These are phyloP conservation scores for Brevipalpus yothersi DNA, from an alignment of 1,140 invertebrate species.

Conservation along the genomic window DNA sequence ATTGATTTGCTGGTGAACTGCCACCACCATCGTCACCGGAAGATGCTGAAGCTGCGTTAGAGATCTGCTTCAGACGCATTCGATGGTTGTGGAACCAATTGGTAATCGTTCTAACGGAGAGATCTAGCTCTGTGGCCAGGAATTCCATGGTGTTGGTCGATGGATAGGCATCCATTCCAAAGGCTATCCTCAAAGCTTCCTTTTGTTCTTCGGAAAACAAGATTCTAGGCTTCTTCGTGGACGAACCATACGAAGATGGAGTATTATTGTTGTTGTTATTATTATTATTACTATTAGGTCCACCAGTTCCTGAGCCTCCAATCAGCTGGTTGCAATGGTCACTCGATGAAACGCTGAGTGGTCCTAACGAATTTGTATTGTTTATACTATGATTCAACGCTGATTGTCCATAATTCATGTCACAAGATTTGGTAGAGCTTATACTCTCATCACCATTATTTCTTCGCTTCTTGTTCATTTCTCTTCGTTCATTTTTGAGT, in stretches of 20 bases:
- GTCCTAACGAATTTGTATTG: not conserved
- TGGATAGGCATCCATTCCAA: conserved; percentile 83
- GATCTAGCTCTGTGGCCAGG: conserved; percentile 58
- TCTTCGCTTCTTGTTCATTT: conserved; percentile 19
- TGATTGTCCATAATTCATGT: not conserved
- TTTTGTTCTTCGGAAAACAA: conserved; percentile 96
- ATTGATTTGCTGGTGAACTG: conserved; percentile 15
- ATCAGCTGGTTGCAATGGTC: too few species aligned
- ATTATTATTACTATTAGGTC: not conserved
- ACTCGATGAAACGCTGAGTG: not conserved
- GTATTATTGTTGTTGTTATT: not conserved
- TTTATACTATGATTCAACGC: not conserved
- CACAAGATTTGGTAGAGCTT: not conserved
- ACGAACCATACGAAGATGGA: not conserved
- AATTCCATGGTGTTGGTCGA: conserved; percentile 85
- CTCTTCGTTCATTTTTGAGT: conserved; percentile 67
- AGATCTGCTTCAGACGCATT: conserved; percentile 77
- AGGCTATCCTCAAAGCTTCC: conserved; percentile 74
- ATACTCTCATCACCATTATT: conserved; percentile 3
- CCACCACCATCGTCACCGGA: conserved; percentile 22
- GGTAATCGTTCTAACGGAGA: conserved; percentile 85
- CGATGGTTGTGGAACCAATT: conserved; percentile 99
- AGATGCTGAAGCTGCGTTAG: conserved; percentile 26
- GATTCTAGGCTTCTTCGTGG: conserved; percentile 66
- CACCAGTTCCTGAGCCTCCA: not conserved